phyloP scores from a whole-genome alignment of 2,113 vertebrate genomes.

The Himantopus leucocephalus region DNA sequence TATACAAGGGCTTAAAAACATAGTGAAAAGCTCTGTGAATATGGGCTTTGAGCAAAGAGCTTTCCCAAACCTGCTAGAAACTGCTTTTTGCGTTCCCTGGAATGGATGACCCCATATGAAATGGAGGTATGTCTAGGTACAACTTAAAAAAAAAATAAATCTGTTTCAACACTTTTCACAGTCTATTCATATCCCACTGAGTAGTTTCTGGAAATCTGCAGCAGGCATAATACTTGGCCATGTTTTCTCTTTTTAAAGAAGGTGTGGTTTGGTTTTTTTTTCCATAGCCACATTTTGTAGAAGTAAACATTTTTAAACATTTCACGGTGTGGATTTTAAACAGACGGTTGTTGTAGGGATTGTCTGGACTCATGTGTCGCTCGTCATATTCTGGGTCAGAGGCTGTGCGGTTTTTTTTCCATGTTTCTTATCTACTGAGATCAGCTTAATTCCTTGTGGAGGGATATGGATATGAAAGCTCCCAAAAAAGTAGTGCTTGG shows the following conservation, averaged over 20 bases:
- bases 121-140: background rate
- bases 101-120: background rate
- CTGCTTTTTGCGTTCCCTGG: background rate
- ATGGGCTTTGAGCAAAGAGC: background rate
- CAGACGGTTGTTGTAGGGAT: background rate
- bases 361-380: background rate
- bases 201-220: background rate
- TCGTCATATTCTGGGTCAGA: background rate
- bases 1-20: background rate
- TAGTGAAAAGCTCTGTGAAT: background rate
- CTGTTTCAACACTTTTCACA: background rate
- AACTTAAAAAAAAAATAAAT: background rate
- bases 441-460: background rate
- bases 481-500: background rate
- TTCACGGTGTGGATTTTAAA: background rate
- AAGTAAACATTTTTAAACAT: slow-evolving; percentile 24
- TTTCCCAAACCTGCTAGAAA: background rate
- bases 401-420: background rate
- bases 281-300: background rate
- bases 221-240: background rate
- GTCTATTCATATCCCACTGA: accelerated
- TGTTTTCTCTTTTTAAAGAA: background rate
- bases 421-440: background rate
- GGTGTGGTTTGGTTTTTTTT: background rate
- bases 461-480: background rate